Base-by-base conservation (phyloP, 2,888 invertebrate species). In the Ecliptopera silaceata region DNA sequence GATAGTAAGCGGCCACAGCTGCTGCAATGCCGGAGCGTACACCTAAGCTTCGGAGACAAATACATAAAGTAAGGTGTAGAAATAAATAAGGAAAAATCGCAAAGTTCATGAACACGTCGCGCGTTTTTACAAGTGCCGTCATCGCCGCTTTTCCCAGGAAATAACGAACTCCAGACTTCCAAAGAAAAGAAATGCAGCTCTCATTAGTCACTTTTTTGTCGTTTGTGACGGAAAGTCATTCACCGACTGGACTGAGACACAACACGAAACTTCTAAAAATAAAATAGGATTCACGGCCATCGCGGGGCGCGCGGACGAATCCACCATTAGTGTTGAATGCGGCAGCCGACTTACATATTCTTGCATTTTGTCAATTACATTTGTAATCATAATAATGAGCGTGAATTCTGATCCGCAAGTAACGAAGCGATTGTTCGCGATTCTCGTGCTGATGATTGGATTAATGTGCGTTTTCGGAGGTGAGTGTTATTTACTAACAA, bases 251-350 rank as follows among this genome's bases (percentile, higher is more conserved):
- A 48, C 56, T 48, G 69, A 73, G 77, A 79, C 75, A 77, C 75
- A 93, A 92, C 67, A 80, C 82, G 75, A 82, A 69, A 69, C 65
- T 60, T 69, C 81, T 84, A 86, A 77, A 86, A 82, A 81, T 85
- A 86, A 75, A 72, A 59, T 70, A 71, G 76, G 68, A 75, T 74
- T 81, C 82, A 80, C 74, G 82, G 82, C 67, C 83, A 74, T 26
- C 8, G 38, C 26, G 36, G 38, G 59, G 60, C 57, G 54, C 42
- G 31, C 34, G 41, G 56, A 51, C 31, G 26, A 38, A 39, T 31
- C 49, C 10, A 11, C 36, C 45, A 48, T 50, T 31, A 47, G 45
- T 56, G 42, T 51, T 58, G 55, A 54, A 61, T 51, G 56, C 38
- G 56, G 31, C 45, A 43, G 8, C 26, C 29, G 26, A 51, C 56